Evolutionary conservation across 2,113 vertebrate species (phyloP).

Genomic region (Ariopsis seemanni): DNA sequence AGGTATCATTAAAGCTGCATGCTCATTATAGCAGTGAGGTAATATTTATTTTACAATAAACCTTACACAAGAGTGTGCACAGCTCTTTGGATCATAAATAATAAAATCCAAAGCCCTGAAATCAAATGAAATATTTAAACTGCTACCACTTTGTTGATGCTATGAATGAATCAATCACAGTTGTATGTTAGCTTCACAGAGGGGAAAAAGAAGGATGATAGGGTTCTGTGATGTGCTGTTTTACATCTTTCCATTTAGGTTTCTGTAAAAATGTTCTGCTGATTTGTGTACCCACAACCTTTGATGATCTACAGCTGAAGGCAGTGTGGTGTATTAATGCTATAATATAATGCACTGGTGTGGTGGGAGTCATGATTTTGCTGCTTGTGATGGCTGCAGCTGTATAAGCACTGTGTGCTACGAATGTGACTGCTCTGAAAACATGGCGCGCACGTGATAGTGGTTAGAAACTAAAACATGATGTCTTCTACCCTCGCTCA

Average conservation of each 20-base stretch:
- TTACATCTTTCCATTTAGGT: neutral
- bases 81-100: constrained; percentile 60
- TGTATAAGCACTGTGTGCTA: neutral
- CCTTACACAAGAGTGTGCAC: constrained; percentile 38
- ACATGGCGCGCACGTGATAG: neutral
- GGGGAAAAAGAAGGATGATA: constrained; percentile 11
- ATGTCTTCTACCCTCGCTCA: constrained; percentile 43
- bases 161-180: constrained; percentile 39
- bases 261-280: neutral
- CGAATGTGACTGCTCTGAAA: neutral
- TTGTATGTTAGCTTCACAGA: constrained; percentile 47
- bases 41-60: constrained; percentile 59
- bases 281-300: neutral
- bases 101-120: constrained; percentile 58
- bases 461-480: neutral
- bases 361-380: neutral
- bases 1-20: constrained; percentile 55
- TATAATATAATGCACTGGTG: neutral
- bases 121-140: constrained; percentile 65
- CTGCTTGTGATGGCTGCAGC: constrained; percentile 5
- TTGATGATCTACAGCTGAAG: neutral
- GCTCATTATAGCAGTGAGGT: constrained; percentile 43
- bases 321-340: neutral
- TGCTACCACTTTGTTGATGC: constrained; percentile 52
- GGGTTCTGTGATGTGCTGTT: constrained; percentile 22